These are phyloP conservation scores for Poecilia velifera DNA, from an alignment of 2,797 vertebrate species.

Conservation along the genomic window DNA sequence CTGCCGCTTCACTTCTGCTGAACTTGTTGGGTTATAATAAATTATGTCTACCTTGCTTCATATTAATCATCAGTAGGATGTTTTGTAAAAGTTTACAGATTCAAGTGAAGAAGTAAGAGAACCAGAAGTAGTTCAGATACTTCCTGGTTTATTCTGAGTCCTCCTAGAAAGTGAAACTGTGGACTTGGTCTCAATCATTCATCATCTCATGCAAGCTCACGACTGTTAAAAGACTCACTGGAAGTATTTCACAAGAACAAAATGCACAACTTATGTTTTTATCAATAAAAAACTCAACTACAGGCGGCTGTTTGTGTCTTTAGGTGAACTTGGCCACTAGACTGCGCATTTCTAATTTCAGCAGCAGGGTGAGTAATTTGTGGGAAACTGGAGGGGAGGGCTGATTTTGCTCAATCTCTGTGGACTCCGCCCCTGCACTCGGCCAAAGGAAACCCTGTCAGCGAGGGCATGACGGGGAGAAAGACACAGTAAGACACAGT, in stretches of 20 bases:
- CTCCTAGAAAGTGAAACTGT: neutral
- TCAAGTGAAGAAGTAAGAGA: neutral
- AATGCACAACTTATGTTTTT: conserved; percentile 11
- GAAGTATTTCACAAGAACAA: conserved; percentile 2
- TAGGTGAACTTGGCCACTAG: conserved; percentile 52
- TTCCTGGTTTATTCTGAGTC: neutral
- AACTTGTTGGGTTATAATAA: neutral
- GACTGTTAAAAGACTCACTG: neutral
- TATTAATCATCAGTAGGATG: neutral
- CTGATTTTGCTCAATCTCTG: conserved; percentile 61
- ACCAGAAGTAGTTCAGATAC: neutral
- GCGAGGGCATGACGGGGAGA: conserved; percentile 50
- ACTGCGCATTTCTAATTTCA: conserved; percentile 76
- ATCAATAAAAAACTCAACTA: conserved; percentile 18
- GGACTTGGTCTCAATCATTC: neutral
- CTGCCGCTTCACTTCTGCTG: neutral
- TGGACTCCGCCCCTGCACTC: conserved; percentile 79
- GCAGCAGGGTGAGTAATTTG: conserved; percentile 66
- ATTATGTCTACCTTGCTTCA: neutral
- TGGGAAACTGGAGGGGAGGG: conserved; percentile 61
- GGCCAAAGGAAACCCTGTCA: conserved; percentile 83
- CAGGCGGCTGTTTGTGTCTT: conserved; percentile 9
- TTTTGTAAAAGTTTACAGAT: neutral
- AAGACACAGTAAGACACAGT: conserved; percentile 13
- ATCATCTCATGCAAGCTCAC: neutral